These are phyloP conservation scores for Peromyscus melanophrys DNA, from an alignment of 2,797 vertebrate species.

Conservation along the genomic window DNA sequence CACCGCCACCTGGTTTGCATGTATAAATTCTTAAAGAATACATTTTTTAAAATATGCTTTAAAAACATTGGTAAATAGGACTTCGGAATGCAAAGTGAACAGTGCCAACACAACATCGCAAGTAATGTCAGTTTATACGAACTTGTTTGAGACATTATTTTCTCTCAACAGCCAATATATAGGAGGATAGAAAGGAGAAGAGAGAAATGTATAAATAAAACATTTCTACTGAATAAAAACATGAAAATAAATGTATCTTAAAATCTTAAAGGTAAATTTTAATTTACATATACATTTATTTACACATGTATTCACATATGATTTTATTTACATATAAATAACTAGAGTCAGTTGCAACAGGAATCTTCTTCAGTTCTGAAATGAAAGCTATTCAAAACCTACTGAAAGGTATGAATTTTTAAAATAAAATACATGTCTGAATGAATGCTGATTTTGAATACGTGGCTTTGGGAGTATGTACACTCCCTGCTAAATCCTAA, in stretches of 20 bases:
- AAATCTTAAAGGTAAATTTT: constrained; percentile 15
- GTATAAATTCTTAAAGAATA: neutral
- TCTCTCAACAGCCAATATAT: constrained; percentile 43
- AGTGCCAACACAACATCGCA: neutral
- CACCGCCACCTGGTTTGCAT: neutral
- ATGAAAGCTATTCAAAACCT: constrained; percentile 36
- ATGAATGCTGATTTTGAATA: constrained; percentile 33
- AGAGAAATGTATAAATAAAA: neutral
- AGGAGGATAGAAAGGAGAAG: constrained; percentile 21
- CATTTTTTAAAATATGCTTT: neutral
- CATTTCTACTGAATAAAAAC: constrained; percentile 39
- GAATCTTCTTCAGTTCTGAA: constrained; percentile 53
- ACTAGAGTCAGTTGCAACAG: constrained; percentile 50
- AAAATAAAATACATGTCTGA: neutral
- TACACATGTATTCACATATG: neutral
- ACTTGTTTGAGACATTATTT: constrained; percentile 50
- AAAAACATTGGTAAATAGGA: constrained; percentile 18
- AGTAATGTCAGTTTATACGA: constrained; percentile 26
- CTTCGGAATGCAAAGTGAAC: constrained; percentile 45
- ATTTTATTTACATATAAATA: constrained; percentile 27
- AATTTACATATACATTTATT: constrained; percentile 33
- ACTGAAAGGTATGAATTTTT: constrained; percentile 1
- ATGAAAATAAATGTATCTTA: constrained; percentile 38
- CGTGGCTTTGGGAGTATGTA: neutral
- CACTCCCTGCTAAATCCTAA: neutral